Base-by-base conservation (phyloP, 2,888 invertebrate genomes). In the Harpalus rufipes region DNA sequence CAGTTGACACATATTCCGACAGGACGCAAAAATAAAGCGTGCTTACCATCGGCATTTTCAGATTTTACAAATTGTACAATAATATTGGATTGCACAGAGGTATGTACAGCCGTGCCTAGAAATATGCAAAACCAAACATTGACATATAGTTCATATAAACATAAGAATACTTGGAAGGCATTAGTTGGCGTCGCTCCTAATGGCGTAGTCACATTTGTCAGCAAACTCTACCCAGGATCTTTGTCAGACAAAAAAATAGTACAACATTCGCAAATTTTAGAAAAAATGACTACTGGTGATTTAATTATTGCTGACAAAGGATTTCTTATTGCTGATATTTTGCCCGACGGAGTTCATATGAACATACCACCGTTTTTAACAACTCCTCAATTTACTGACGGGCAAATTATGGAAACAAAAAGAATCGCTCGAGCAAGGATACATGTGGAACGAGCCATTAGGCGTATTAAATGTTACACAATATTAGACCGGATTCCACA, bases 311-410 rank as follows among this genome's bases (percentile, higher is more conserved):
- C 87, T 7, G 88, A 88, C 79, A 88, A 88, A 65, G 88, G 87
- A 5, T 88, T 88, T 85, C 82, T 88, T 39, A 87, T 88, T 41
- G 82, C 32, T 58, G 87, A 88, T 63, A 44, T 88, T 7, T 63
- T 88, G 14, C 87, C 87, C 8, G 51, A n/a, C n/a, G 88, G 87
- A 44, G 87, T 87, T 8, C 2, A 10, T 59, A 68, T 88, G 72
- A 88, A 88, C 86, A 86, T 88, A 14, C 87, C 88, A 7, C 87
- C 88, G 63, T 87, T 87, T 81, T 84, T 87, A 78, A 74, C 2
- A n/a, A 86, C 86, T 16, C 63, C 86, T 3, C 86, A 87, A 81
- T 87, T 87, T 65, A n/a, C n/a, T n/a, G n/a, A n/a, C n/a, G n/a
- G n/a, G n/a, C n/a, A n/a, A n/a, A n/a, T n/a, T n/a, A n/a, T n/a